Evolutionary conservation across 1,140 invertebrate genomes (phyloP), one percentile per base, ranked within the genome.

Genomic region (Drosophila busckii): DNA sequence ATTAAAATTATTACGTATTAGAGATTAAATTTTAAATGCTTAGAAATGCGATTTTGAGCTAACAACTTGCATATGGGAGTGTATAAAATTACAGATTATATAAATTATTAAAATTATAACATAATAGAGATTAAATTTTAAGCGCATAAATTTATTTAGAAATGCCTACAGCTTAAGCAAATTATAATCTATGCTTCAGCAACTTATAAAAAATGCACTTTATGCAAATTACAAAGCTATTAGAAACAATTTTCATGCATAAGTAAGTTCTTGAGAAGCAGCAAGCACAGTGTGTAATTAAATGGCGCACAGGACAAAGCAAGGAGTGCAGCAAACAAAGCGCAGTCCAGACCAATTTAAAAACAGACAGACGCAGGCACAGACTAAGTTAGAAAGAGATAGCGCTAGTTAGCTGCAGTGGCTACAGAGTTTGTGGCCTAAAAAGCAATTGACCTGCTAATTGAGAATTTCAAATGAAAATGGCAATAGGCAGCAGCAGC

Each of bases 361-460:
- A 58, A 10, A 32, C 2, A 56, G 3, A 19, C 4, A 8, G n/a
- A 7, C 1, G n/a, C n/a, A 22, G 34, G 1, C 6, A 26, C 5
- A 4, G 34, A n/a, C 4, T 17, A 19, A n/a, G 40, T n/a, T 9
- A 40, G 12, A 10, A 16, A 19, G 8, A 8, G 17, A 7, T 32
- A 20, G 25, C 4, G 19, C 22, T 26, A 55, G 45, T 49, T 63
- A 56, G 80, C 69, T 82, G 75, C 75, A 80, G 62, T 80, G 75
- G n/a, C n/a, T 65, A 75, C 65, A 82, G 61, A 82, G 62, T 82
- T 82, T 82, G n/a, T n/a, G 75, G 76, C 75, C 75, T 82, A 82
- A 82, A 82, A 83, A 82, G 69, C 75, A 82, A 82, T 82, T 82
- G 75, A 82, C 75, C 75, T 70, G 76, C 75, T 82, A 82, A 82